Evolutionary conservation across 2,888 invertebrate species (phyloP).

Genomic region (Sphaerophoria taeniata): DNA sequence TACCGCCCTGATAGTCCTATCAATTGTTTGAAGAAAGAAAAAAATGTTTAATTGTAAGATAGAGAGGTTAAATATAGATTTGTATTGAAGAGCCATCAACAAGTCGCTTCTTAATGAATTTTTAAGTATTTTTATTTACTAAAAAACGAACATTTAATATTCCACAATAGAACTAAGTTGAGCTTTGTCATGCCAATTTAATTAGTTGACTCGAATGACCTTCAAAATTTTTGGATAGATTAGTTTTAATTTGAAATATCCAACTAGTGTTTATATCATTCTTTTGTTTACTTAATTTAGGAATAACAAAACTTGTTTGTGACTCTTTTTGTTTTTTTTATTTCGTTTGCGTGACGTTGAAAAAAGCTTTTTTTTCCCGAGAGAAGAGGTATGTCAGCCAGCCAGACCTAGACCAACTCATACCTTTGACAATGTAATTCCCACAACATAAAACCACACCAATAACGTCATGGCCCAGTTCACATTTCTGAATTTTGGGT

Average conservation of each 20-base stretch:
- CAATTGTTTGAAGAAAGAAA: background rate
- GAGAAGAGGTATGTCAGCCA: background rate
- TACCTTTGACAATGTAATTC: slow-evolving; percentile 18
- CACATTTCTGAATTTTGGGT: background rate
- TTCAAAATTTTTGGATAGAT: slow-evolving; percentile 5
- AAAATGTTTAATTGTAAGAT: background rate
- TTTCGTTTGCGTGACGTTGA: slow-evolving; percentile 5
- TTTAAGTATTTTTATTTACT: background rate
- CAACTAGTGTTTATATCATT: background rate
- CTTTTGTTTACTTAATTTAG: background rate
- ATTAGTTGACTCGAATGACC: slow-evolving; percentile 8
- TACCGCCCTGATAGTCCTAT: background rate
- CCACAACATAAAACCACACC: background rate
- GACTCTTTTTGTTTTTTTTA: too few relatives aligned
- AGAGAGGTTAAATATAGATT: background rate
- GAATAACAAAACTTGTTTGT: slow-evolving; percentile 12
- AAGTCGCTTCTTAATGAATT: background rate
- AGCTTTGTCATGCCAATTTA: background rate
- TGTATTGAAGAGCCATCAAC: background rate
- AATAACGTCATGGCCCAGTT: slow-evolving; percentile 1
- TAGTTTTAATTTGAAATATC: background rate
- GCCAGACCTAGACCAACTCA: background rate
- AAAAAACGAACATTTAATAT: background rate
- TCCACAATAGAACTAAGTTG: background rate
- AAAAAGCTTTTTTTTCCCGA: background rate